Evolutionary conservation across 2,797 vertebrate genomes (phyloP), one percentile per base, ranked within the genome.

Genomic region (Alcedo atthis): DNA sequence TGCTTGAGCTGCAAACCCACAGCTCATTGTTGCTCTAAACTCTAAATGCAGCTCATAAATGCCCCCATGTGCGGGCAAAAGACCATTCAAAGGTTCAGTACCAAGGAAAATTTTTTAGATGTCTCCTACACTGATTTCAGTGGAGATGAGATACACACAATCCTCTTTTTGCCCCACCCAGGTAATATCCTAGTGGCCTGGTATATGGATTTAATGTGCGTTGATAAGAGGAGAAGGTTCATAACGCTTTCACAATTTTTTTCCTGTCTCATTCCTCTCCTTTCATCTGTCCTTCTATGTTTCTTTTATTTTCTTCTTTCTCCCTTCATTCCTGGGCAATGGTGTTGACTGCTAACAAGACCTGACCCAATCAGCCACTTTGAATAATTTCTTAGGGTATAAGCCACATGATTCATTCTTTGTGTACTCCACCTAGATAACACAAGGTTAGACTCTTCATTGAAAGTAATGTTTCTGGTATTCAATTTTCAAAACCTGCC

Each of bases 231-330:
- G 76, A 94, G 53, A 62, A 43, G 58, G 58, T 77, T 90, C 88
- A 74, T 68, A 95, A 81, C 5, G 9, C 82, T 77, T 87, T 43
- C 86, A 85, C 67, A 95, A 93, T 83, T 28, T 59, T 46, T 79
- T 67, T 3, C 84, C 61, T 66, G n/a, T 85, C 84, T 87, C 43
- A 75, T 89, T 94, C 43, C 57, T 7, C n/a, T 83, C 51, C 87
- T 95, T 90, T 93, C 85, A 92, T 93, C 87, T 90, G n/a, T 71
- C 66, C 85, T 91, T 95, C 94, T 86, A 93, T 90, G 92, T 93
- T 92, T 64, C 84, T 89, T 92, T 63, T 19, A 53, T 75, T 58
- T 92, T 81, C 68, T 62, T 83, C 75, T 91, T 77, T 62, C 66
- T 68, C 55, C 53, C 87, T 81, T 66, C n/a, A 1, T 46, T 51